These are phyloP conservation scores for Rhinophrynus dorsalis DNA, from an alignment of 2,797 vertebrate genomes.

Conservation along the genomic window DNA sequence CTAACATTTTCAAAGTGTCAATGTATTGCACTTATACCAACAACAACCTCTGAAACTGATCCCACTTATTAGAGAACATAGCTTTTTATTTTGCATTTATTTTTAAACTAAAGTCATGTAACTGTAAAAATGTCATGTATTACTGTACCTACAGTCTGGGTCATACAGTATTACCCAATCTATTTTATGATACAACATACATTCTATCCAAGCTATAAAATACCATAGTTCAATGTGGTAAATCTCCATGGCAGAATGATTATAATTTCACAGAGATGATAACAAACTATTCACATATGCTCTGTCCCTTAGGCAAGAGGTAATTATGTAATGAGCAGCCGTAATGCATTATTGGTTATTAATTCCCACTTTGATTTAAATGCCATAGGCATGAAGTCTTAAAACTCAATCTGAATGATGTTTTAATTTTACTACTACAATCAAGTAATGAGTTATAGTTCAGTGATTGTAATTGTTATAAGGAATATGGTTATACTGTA, in stretches of 20 bases:
- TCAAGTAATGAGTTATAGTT: conserved; percentile 1
- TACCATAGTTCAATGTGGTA: conserved; percentile 9
- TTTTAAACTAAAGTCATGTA: no score
- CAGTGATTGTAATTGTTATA: neutral
- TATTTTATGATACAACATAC: neutral
- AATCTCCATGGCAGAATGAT: conserved; percentile 35
- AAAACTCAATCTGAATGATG: neutral
- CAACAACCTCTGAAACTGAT: no score
- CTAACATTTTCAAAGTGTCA: no score
- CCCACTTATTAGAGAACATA: no score
- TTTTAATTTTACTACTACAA: conserved; percentile 11
- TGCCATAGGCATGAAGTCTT: conserved; percentile 32
- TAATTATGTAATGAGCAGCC: conserved; percentile 44
- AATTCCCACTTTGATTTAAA: conserved; percentile 38
- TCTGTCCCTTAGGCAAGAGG: conserved; percentile 29
- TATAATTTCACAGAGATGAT: conserved; percentile 25
- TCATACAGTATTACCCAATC: neutral
- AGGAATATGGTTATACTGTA: neutral
- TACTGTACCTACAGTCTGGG: no score
- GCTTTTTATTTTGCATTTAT: no score
- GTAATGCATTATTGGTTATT: conserved; percentile 33
- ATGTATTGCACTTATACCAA: no score
- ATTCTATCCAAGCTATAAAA: neutral
- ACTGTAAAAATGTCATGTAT: neutral
- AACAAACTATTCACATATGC: conserved; percentile 37